Base-by-base conservation (phyloP, 2,113 vertebrate species). In the Pelecanoides urinatrix region DNA sequence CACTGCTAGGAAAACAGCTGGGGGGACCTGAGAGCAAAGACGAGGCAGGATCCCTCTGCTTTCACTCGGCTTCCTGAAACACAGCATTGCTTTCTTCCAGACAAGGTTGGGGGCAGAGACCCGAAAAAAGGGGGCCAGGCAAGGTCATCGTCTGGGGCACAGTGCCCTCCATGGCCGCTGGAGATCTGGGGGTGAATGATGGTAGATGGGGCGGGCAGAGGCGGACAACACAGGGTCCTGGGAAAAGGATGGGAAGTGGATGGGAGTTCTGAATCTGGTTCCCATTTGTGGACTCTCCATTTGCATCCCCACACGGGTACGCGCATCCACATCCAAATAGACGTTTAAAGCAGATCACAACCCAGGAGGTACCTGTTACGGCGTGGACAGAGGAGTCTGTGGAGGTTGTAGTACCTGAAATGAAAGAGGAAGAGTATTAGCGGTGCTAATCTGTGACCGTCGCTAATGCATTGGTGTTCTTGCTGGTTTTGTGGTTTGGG, bases 341-440 rank as follows among this genome's bases (percentile, higher is more conserved):
- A 47, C 12, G 6, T 47, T 10, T 1, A 32, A n/a, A 87, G n/a
- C 19, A 34, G 65, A 44, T 30, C 44, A 14, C 27, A 36, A 16
- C 5, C 16, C 44, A 20, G 40, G 13, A 81, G 52, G 66, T 96
- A 97, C 95, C 95, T 97, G 92, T 77, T 81, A 90, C 61, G 36
- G 58, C 1, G 0, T 56, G 65, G 58, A 16, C 10, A 17, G 94
- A 49, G 44, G 88, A 47, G 47, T 21, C 23, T 61, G 83, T 80
- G 83, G 61, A 65, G 73, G 40, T 10, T 34, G 83, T 26, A 34
- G 91, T 78, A 89, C 91, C 96, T 96, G 92, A 15, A 96, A 94
- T 22, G 61, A 78, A 84, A 91, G 49, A 61, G n/a, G 8, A 70
- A 38, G 29, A 71, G 21, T 11, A 36, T 95, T 36, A 95, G 19